These are phyloP conservation scores for Erpobdella octoculata DNA, from an alignment of 2,888 invertebrate genomes.

Conservation along the genomic window DNA sequence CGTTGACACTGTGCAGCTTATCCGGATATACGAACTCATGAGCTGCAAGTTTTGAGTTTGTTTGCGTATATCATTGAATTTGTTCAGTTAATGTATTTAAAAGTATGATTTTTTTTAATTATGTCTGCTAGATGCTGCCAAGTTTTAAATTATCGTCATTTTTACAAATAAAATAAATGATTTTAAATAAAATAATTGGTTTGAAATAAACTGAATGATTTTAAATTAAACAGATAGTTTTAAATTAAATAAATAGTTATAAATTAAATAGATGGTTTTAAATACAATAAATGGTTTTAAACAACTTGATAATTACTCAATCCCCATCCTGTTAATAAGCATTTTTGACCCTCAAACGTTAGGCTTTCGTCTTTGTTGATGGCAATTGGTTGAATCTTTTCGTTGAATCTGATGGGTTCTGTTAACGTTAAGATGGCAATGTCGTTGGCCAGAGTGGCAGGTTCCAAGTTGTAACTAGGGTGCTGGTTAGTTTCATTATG, in stretches of 20 bases:
- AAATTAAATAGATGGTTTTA: no score
- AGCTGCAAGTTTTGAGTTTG: background rate
- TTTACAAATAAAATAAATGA: no score
- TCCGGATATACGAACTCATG: background rate
- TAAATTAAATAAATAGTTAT: no score
- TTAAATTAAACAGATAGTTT: no score
- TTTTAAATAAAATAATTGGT: no score
- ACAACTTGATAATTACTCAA: background rate
- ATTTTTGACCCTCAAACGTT: background rate
- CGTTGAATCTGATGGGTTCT: background rate
- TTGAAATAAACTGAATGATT: no score
- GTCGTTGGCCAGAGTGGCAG: background rate
- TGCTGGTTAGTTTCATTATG: background rate
- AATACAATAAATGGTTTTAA: background rate
- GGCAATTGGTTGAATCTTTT: background rate
- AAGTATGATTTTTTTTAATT: no score
- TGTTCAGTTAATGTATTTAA: background rate
- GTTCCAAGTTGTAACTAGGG: background rate
- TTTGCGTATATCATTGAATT: background rate
- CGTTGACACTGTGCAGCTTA: slow-evolving; percentile 4
- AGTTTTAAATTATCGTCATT: no score
- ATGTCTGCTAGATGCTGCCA: no score
- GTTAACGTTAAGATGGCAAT: background rate
- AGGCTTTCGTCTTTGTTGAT: background rate
- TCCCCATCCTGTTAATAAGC: slow-evolving; percentile 7